These are phyloP conservation scores for Notodonta dromedarius DNA, from an alignment of 2,888 invertebrate species.

Conservation along the genomic window DNA sequence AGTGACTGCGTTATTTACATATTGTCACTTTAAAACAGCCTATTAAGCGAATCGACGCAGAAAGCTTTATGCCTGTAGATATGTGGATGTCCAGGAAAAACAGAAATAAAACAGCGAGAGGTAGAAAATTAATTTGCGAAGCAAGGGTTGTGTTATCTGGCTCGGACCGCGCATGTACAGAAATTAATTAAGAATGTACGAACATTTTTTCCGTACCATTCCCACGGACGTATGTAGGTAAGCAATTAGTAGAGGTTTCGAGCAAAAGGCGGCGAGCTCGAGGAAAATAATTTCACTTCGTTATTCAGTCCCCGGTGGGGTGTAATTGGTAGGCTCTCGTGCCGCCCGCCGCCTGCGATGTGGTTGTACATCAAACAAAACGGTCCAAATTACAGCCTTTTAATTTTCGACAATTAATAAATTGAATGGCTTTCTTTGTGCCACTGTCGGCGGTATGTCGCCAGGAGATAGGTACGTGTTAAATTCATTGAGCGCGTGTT, in stretches of 20 bases:
- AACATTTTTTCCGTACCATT: slow-evolving; percentile 28
- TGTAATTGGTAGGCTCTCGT: slow-evolving; percentile 60
- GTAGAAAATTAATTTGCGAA: slow-evolving; percentile 7
- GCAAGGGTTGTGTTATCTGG: slow-evolving; percentile 10
- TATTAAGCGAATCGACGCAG: slow-evolving; percentile 14
- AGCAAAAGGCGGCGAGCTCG: slow-evolving; percentile 52
- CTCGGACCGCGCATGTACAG: slow-evolving; percentile 9
- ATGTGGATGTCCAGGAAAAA: neutral
- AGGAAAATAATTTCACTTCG: slow-evolving; percentile 64
- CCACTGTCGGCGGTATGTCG: slow-evolving; percentile 21
- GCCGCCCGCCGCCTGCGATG: slow-evolving; percentile 35
- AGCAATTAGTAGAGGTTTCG: slow-evolving; percentile 61
- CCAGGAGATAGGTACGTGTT: slow-evolving; percentile 12
- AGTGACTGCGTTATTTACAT: slow-evolving; percentile 44
- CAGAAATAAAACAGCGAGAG: neutral
- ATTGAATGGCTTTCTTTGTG: slow-evolving; percentile 49
- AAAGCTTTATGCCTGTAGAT: neutral
- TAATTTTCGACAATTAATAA: slow-evolving; percentile 61
- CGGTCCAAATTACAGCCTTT: slow-evolving; percentile 55
- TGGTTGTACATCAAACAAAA: slow-evolving; percentile 59
- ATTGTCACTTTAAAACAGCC: slow-evolving; percentile 40
- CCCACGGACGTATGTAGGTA: slow-evolving; percentile 37
- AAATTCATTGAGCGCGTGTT: neutral
- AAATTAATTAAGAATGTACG: slow-evolving; percentile 37
- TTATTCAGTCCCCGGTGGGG: slow-evolving; percentile 55